Evolutionary conservation across 1,140 invertebrate genomes (phyloP), one percentile per base, ranked within the genome.

Genomic region (Sitobion miscanthi): DNA sequence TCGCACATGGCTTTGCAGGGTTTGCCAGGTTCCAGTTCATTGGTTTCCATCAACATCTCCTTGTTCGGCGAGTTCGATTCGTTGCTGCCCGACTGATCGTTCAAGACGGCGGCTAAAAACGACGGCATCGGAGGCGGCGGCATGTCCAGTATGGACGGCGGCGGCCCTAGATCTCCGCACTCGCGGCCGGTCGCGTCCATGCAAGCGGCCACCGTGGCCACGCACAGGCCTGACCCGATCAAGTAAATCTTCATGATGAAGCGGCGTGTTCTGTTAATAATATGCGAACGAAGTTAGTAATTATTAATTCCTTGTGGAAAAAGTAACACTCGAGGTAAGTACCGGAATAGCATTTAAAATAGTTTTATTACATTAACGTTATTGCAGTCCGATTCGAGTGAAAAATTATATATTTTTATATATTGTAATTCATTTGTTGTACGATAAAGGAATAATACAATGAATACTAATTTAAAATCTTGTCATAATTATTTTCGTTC

Each of bases 101-200:
- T 47, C 49, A 86, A 5, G n/a, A 93, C 94, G 95, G 94, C 97
- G 92, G 97, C 96, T 57, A 98, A 95, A 95, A 97, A 97, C 7
- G 96, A 96, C 14, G 97, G 97, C 94, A 97, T 95, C 6, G 97
- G 97, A 3, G 97, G 97, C 52, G 97, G 97, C n/a, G 97, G 97
- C 95, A 98, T 96, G 94, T 96, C 97, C 87, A 97, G 95, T 94
- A 98, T 98, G 89, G 96, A 97, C 3, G 97, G 97, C 25, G 97
- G 97, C n/a, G 97, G 97, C 17, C 97, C 97, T 38, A 97, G 95
- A n/a, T 96, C 96, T 94, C 96, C 87, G 86, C 94, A 94, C 52
- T 94, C 94, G 5, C 93, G 77, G 52, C 94, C 94, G 6, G 91
- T 93, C 6, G 49, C 69, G 35, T 94, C 94, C 90, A 94, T 54